Base-by-base conservation (phyloP, 2,113 vertebrate species). In the Pelodiscus sinensis region DNA sequence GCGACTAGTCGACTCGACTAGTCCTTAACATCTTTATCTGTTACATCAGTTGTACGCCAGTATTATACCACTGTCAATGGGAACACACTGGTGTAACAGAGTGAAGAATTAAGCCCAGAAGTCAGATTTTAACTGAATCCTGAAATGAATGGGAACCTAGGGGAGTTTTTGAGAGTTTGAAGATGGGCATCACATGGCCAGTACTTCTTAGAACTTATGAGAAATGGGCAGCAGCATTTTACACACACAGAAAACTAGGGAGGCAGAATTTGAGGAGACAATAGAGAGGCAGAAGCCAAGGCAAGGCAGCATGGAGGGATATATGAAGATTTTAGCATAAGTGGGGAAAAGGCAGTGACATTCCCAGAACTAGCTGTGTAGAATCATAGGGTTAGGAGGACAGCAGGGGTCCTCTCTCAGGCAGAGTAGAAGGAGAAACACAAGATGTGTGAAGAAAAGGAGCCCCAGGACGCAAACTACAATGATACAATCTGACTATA, bases 121-220 rank as follows among this genome's bases (percentile, higher is more conserved):
- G 71, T 75, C 35, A 75, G 73, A 50, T 35, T 71, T 35, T 71
- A 35, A 10, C 21, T 5, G 16, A 71, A 35, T 77, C 21, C 73
- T 50, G 24, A 77, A 77, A 77, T 50, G 73, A 50, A 50, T 50
- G 13, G 73, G 22, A 77, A 77, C 3, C 5, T 0, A 1, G 31
- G 0, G 0, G 57, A 52, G 54, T 5, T 2, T 52, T 14, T 1
- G 21, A 31, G 0, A 0, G 55, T 6, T 27, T 27, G 29, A 5
- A 44, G n/a, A 38, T 85, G 50, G 1, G 0, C 0, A 9, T 1
- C 19, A 78, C 35, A 29, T 15, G 29, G 44, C 44, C 44, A 68
- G 14, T 10, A 14, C 62, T 9, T n/a, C 62, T 68, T 68, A 14
- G 44, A 29, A 83, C 19, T 24, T 35, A 12, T 19, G 22, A 38